Conservation (phyloP, 1,140 invertebrate genomes). For the Grapholita molesta region DNA sequence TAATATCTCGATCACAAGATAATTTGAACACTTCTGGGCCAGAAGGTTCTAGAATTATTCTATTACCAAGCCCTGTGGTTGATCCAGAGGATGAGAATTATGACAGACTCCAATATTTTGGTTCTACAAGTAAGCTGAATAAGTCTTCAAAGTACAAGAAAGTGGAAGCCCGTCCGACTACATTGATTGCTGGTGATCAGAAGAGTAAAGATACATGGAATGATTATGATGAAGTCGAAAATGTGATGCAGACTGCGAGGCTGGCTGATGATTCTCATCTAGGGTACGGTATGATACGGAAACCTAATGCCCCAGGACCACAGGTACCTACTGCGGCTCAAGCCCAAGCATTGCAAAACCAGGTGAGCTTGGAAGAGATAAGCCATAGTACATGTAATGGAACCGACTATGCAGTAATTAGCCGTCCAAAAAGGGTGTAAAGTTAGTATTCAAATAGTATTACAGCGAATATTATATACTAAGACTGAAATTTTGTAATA, state of each 20-base stretch:
- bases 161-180: constrained; percentile 76
- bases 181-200: constrained; percentile 51
- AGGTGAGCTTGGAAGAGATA: constrained; percentile 69
- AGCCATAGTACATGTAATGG: constrained; percentile 86
- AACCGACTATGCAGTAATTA: constrained; percentile 88
- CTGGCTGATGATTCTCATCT: constrained; percentile 87
- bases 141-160: constrained; percentile 84
- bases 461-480: constrained; percentile 36
- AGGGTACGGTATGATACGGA: constrained; percentile 87
- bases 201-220: constrained; percentile 79
- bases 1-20: constrained; percentile 74
- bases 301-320: constrained; percentile 77
- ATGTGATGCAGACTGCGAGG: constrained; percentile 81
- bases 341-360: constrained; percentile 62
- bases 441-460: constrained; percentile 15
- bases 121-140: constrained; percentile 83
- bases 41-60: constrained; percentile 71
- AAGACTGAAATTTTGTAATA: constrained; percentile 60
- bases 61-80: constrained; percentile 65
- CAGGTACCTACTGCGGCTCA: constrained; percentile 69
- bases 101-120: constrained; percentile 89
- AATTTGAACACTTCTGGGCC: constrained; percentile 68
- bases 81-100: constrained; percentile 80
- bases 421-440: constrained; percentile 88
- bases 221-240: constrained; percentile 84